Base-by-base conservation (phyloP, 2,113 vertebrate genomes). In the Myotis davidii region DNA sequence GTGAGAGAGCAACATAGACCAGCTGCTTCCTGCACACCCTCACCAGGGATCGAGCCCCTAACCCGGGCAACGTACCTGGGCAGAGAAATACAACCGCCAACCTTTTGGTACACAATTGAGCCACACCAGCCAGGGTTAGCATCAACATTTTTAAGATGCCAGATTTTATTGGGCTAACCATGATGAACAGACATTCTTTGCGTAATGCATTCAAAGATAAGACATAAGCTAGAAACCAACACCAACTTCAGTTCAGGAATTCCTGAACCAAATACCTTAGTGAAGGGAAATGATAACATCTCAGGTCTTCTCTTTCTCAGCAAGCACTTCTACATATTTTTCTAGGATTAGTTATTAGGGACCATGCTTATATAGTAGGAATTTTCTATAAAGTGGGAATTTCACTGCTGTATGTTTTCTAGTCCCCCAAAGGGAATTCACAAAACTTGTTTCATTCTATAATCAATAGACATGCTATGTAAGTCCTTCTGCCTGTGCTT, bases 141-240 rank as follows among this genome's bases (percentile, higher is more conserved):
- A 27, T 54, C 39, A 76, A 85, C 25, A 18, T 83, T 87, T 77
- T 88, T 77, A 90, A 94, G 93, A 86, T 92, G 29, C 89, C 85
- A 21, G 65, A 84, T 95, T 95, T 97, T 96, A 83, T 90, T 96
- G 95, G 92, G 88, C 94, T 96, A 94, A 83, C 74, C 85, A 79
- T 64, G 69, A 96, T 96, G 94, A 95, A 54, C 87, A 93, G 0
- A 79, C 91, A 97, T 97, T 98, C 96, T 83, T 97, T 13, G 25
- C 76, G 87, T 94, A 97, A 91, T 90, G 86, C 56, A 92, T 97
- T 97, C 96, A 92, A 91, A 85, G 48, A 96, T 97, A 98, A 98
- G 98, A 98, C 96, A 97, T 96, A 97, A 98, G 92, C 97, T 96
- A 97, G 97, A 97, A 98, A 96, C 94, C 76, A 97, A 96, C 93